Conservation (phyloP, 2,113 vertebrate species). For the Lethenteron reissneri region DNA sequence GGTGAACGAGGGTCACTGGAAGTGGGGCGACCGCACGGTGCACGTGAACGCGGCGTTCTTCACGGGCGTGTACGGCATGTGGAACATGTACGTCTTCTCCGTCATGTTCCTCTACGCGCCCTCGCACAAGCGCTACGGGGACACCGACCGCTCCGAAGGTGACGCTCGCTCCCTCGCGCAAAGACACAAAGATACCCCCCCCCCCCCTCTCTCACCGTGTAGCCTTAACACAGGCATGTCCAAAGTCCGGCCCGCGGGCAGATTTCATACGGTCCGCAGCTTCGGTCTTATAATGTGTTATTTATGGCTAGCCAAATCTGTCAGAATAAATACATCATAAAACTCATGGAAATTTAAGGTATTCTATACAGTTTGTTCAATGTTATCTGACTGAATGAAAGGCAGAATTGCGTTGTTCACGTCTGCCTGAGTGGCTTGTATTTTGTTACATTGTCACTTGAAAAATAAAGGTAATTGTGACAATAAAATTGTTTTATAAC, state of each 20-base stretch:
- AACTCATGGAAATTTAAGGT: no score
- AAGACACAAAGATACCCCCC: background rate
- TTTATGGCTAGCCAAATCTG: background rate
- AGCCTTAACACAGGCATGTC: background rate
- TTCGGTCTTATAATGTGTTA: background rate
- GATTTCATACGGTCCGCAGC: background rate
- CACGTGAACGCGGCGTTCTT: conserved; percentile 89
- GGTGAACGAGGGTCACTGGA: conserved; percentile 90
- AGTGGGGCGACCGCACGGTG: conserved; percentile 61
- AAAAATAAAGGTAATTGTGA: no score
- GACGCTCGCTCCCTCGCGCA: conserved; percentile 14
- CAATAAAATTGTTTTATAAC: no score
- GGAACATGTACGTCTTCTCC: conserved; percentile 93
- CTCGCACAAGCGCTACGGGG: conserved; percentile 79
- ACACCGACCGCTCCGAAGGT: conserved; percentile 50
- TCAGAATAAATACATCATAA: background rate
- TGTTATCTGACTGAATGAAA: no score
- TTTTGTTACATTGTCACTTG: no score
- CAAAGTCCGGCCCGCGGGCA: no score
- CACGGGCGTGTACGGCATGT: conserved; percentile 95
- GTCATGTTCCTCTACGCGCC: conserved; percentile 95
- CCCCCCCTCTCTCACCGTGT: background rate
- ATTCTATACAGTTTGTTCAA: no score
- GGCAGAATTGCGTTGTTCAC: no score
- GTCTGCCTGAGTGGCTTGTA: no score